These are phyloP conservation scores for Burhinus oedicnemus DNA, from an alignment of 2,113 vertebrate genomes.

Conservation along the genomic window DNA sequence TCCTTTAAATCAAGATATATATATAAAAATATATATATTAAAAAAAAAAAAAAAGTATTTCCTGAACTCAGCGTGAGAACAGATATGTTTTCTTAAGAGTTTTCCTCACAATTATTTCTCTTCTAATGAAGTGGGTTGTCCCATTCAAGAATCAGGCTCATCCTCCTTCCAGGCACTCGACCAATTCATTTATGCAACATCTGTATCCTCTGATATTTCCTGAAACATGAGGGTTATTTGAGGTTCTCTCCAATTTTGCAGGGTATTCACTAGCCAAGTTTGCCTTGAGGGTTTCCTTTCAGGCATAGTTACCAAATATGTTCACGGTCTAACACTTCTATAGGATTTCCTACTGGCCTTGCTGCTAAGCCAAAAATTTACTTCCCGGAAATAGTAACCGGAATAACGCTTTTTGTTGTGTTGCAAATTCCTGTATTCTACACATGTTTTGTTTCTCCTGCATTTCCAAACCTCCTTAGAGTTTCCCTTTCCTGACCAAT, in stretches of 20 bases:
- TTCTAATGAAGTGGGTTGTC: not conserved
- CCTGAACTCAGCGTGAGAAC: not conserved
- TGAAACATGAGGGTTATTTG: slow-evolving; percentile 6
- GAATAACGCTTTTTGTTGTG: not conserved
- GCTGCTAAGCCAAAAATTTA: not conserved
- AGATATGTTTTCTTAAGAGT: not conserved
- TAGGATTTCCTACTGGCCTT: slow-evolving; percentile 36
- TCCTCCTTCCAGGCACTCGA: not conserved
- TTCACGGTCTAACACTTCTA: not conserved
- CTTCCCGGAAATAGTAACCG: not conserved
- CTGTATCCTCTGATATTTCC: slow-evolving; percentile 48
- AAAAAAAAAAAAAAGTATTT: not conserved
- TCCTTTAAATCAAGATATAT: not conserved
- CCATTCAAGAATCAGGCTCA: not conserved
- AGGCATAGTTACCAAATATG: not conserved
- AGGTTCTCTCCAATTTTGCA: not conserved
- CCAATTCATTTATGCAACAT: not conserved
- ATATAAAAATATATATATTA: not conserved
- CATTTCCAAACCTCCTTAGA: not conserved
- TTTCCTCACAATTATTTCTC: not conserved
- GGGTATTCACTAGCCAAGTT: not conserved
- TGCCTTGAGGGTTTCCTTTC: slow-evolving; percentile 41
- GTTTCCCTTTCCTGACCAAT: not conserved
- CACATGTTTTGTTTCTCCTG: not conserved
- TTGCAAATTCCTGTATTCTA: not conserved